Percentiles rank a stretch among this genome's conserved stretches.
Conservation (phyloP, 2,797 vertebrate genomes). For the Crenuchus spilurus region DNA sequence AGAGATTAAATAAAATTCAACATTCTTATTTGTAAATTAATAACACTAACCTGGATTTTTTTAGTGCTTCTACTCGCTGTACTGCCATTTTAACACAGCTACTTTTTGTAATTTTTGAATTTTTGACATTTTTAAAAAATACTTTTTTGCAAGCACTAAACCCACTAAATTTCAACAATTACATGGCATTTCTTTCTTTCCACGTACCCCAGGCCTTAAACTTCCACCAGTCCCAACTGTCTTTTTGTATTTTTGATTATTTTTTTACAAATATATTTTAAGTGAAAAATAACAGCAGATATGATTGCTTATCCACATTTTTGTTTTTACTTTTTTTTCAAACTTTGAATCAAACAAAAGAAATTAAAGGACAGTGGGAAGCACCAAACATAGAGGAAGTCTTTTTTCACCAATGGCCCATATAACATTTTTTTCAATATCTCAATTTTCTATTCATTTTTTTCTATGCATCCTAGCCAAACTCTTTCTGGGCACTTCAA, state of each 20-base stretch:
- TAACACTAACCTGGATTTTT: slow-evolving; percentile 65
- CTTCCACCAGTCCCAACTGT: slow-evolving; percentile 75
- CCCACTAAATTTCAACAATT: slow-evolving; percentile 81
- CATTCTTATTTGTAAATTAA: slow-evolving; percentile 50
- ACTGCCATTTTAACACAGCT: slow-evolving; percentile 23
- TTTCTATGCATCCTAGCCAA: slow-evolving; percentile 83
- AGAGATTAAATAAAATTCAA: slow-evolving; percentile 60
- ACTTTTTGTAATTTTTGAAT: slow-evolving; percentile 50
- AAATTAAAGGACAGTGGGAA: slow-evolving; percentile 71
- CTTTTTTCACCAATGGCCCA: slow-evolving; percentile 68
- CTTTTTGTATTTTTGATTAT: slow-evolving; percentile 58
- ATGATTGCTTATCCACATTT: slow-evolving; percentile 57
- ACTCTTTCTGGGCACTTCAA: slow-evolving; percentile 94
- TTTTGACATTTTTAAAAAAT: slow-evolving; percentile 48
- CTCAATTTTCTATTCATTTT: slow-evolving; percentile 75
- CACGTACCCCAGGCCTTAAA: slow-evolving; percentile 65
- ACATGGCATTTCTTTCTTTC: slow-evolving; percentile 74
- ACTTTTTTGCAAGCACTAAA: slow-evolving; percentile 31
- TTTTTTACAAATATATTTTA: slow-evolving; percentile 42
- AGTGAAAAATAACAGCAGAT: slow-evolving; percentile 61
- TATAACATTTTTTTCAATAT: slow-evolving; percentile 68
- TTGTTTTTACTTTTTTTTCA: slow-evolving; percentile 66
- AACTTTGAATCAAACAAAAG: slow-evolving; percentile 14
- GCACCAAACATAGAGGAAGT: slow-evolving; percentile 73
- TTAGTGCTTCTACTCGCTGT: slow-evolving; percentile 16